phyloP scores from a whole-genome alignment of 2,888 invertebrate species.

The Sesia bembeciformis region DNA sequence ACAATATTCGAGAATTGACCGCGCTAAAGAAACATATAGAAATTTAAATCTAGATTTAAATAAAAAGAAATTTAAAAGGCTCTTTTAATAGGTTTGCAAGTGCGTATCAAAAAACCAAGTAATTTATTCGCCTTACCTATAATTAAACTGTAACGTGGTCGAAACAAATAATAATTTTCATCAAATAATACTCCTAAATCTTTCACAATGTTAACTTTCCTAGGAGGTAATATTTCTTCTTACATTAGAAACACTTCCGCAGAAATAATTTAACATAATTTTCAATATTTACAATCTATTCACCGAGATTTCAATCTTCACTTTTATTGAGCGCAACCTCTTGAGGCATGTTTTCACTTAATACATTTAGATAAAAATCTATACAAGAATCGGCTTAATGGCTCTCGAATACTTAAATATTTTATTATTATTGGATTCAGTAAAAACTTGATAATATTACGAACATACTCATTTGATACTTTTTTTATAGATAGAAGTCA shows the following conservation, averaged over 20 bases:
- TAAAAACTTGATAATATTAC: too few relatives aligned
- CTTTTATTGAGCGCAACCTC: slow-evolving; percentile 31
- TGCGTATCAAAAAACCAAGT: too few relatives aligned
- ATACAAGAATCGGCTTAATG: slow-evolving; percentile 27
- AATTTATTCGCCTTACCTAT: too few relatives aligned
- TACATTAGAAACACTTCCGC: background rate
- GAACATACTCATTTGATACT: too few relatives aligned
- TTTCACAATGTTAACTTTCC: too few relatives aligned
- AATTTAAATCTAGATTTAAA: too few relatives aligned
- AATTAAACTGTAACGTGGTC: background rate
- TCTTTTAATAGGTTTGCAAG: too few relatives aligned
- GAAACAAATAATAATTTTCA: background rate
- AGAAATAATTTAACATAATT: slow-evolving; percentile 5
- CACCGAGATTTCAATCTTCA: slow-evolving; percentile 29
- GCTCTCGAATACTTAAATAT: slow-evolving; percentile 31
- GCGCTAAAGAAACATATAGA: too few relatives aligned
- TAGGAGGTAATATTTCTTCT: background rate
- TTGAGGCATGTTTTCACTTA: slow-evolving; percentile 41
- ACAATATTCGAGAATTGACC: too few relatives aligned
- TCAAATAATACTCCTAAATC: background rate
- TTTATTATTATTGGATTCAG: background rate
- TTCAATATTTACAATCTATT: slow-evolving; percentile 1
- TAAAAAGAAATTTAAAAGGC: too few relatives aligned
- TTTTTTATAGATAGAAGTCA: too few relatives aligned
- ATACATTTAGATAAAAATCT: slow-evolving; percentile 49